Evolutionary conservation across 2,797 vertebrate genomes (phyloP).

Genomic region (Scolopax bukidnonensis): DNA sequence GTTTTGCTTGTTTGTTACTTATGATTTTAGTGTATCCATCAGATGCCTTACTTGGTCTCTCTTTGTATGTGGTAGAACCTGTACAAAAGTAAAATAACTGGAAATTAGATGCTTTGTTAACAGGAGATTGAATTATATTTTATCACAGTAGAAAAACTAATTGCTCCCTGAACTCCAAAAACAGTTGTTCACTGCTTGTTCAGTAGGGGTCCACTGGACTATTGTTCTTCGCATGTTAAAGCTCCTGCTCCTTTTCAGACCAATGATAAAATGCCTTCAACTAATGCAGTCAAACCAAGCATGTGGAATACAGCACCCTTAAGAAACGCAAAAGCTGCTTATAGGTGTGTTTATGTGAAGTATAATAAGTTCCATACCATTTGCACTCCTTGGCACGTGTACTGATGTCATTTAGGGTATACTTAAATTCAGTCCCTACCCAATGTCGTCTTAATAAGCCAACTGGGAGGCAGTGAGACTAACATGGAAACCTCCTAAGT

Average conservation of each 20-base stretch:
- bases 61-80: neutral
- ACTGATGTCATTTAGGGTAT: neutral
- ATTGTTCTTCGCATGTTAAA: neutral
- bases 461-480: neutral
- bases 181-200: neutral
- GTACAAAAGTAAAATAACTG: neutral
- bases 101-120: neutral
- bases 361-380: neutral
- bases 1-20: neutral
- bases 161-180: neutral
- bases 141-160: neutral
- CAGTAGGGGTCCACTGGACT: neutral
- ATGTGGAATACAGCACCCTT: neutral
- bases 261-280: neutral
- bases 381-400: neutral
- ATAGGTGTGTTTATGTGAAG: neutral
- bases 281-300: neutral
- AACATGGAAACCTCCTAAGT: neutral
- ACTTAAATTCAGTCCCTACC: neutral
- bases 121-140: neutral
- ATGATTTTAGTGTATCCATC: neutral
- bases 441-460: neutral
- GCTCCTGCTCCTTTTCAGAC: neutral
- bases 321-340: slow-evolving; percentile 2
- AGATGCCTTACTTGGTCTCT: neutral